A percentile compares a stretch with the other conserved stretches of the same genome.
Conservation (phyloP, 2,113 vertebrate genomes). For the Tenrec ecaudatus region DNA sequence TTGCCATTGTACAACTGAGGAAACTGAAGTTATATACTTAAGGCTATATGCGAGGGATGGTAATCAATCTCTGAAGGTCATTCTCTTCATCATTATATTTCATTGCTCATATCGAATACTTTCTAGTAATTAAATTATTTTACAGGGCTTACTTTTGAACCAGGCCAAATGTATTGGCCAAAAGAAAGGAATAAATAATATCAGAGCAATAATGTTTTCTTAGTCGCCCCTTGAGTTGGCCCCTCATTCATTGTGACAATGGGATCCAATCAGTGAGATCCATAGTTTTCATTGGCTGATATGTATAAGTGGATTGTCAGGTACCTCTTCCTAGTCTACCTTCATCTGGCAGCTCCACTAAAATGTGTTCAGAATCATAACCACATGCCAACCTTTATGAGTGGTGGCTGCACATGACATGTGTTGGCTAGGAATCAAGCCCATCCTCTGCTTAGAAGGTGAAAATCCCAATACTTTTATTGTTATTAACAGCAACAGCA, state of each 20-base stretch:
- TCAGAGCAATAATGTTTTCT: neutral
- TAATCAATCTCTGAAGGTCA: neutral
- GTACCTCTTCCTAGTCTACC: neutral
- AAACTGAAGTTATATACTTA: neutral
- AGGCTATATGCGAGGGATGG: neutral
- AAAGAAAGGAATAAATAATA: neutral
- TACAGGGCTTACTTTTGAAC: neutral
- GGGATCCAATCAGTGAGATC: neutral
- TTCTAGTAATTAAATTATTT: slow-evolving; percentile 36
- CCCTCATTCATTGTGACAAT: neutral
- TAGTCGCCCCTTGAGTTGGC: neutral
- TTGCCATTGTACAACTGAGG: neutral
- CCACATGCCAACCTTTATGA: no score
- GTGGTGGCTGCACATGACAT: no score
- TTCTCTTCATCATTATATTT: neutral
- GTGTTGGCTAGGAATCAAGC: no score
- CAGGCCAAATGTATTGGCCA: neutral
- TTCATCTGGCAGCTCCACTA: neutral
- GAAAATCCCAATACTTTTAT: no score
- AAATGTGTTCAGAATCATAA: neutral
- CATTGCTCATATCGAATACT: slow-evolving; percentile 9
- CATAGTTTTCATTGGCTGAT: neutral
- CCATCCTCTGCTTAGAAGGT: no score
- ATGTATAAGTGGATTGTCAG: neutral
- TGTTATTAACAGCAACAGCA: no score